Evolutionary conservation across 2,113 vertebrate genomes (phyloP).

Genomic region (Eudyptes chrysolophus): DNA sequence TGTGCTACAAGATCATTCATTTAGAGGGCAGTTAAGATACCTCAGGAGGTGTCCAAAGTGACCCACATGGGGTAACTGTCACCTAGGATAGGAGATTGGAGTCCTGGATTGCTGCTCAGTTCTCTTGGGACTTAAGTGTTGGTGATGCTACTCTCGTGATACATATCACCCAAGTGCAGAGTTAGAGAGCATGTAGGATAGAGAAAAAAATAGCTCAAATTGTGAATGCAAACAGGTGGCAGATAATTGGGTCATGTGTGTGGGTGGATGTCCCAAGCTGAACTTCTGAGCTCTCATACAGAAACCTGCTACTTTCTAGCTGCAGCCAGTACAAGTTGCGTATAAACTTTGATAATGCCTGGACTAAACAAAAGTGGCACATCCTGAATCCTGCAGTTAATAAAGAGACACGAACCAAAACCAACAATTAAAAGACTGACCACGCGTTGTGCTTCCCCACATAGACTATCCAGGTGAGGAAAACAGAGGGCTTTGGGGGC

Average conservation of each 20-base stretch:
- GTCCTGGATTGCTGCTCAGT: background rate
- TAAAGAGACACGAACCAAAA: background rate
- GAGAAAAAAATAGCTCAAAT: background rate
- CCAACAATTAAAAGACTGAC: background rate
- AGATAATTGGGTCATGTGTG: background rate
- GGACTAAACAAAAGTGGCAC: background rate
- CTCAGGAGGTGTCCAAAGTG: background rate
- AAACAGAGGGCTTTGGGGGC: background rate
- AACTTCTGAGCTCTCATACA: background rate
- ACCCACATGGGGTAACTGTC: background rate
- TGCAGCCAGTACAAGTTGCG: accelerated
- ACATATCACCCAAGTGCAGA: background rate
- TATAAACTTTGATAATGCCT: background rate
- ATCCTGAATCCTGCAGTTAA: background rate
- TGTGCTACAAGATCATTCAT: background rate
- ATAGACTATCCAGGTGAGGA: background rate
- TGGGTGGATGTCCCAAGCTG: background rate
- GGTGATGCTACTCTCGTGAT: background rate
- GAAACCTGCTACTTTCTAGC: background rate
- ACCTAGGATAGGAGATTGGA: background rate
- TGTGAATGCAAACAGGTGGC: background rate
- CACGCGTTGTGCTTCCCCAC: background rate
- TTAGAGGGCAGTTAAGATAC: background rate
- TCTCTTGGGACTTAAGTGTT: background rate
- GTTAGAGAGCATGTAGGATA: background rate